Percentiles rank a stretch among this genome's conserved stretches.
Evolutionary conservation across 37 sponge, comb jelly and placozoan species (phyloP).

Genomic region (Theonella swinhoei): DNA sequence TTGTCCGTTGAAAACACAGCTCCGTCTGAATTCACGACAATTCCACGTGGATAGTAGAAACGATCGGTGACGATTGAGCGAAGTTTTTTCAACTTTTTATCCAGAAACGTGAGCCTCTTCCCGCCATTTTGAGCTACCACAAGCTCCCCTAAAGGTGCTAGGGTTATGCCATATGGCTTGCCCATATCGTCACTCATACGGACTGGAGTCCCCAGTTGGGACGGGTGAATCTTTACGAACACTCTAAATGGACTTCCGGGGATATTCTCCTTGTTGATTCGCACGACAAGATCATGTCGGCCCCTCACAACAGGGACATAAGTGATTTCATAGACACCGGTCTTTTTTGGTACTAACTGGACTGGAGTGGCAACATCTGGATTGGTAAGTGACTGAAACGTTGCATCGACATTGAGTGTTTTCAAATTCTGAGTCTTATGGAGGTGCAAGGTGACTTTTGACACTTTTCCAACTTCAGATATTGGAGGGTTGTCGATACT

Average conservation of each 20-base stretch:
- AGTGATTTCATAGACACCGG: not conserved
- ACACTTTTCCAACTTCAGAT: not conserved
- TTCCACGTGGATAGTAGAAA: not conserved
- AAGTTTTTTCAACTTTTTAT: not conserved
- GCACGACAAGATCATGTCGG: not conserved
- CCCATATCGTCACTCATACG: not conserved
- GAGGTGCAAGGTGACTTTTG: not conserved
- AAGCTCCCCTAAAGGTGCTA: not conserved
- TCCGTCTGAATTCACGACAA: not conserved
- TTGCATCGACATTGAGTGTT: not conserved
- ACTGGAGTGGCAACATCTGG: not conserved
- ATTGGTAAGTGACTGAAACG: too few relatives aligned
- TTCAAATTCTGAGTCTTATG: not conserved
- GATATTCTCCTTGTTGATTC: not conserved
- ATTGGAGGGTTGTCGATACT: too few relatives aligned
- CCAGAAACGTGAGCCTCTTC: not conserved
- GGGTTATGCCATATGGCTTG: not conserved
- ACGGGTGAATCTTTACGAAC: not conserved
- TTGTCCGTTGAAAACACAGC: not conserved
- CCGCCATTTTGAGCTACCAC: not conserved
- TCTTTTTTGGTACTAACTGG: too few relatives aligned
- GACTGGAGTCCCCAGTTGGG: not conserved
- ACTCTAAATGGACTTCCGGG: not conserved
- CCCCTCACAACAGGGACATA: not conserved
- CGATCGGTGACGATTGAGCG: not conserved